Base-by-base conservation (phyloP, 2,797 vertebrate species). In the Brachyrhaphis roseni region DNA sequence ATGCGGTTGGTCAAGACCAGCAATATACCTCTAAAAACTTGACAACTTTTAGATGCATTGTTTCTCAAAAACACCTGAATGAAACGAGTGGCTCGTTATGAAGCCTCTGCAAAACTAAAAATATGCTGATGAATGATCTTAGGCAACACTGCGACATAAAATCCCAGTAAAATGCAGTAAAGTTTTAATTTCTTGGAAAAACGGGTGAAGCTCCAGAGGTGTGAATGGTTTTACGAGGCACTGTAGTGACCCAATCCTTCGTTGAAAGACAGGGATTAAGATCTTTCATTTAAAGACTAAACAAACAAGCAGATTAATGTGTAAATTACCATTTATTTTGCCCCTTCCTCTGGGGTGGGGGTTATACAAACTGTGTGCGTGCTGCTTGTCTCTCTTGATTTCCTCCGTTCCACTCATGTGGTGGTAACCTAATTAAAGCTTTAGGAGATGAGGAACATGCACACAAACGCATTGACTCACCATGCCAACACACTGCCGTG, bases 381-480 rank as follows among this genome's bases (percentile, higher is more conserved):
- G 15, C 71, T 72, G 62, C 75, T 3, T 13, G 39, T 79, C 71
- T 46, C 75, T 57, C 78, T 74, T 77, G 28, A 84, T 87, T 89
- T 80, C 62, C 80, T 86, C 72, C 23, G 45, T 72, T 75, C 82
- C 78, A 46, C 70, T 79, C 31, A 8, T 57, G 1, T 78, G 76
- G n/a, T 68, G 76, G 75, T 77, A 34, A 87, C 82, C 80, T 82
- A 87, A 88, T 90, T 83, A 68, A 74, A 79, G 73, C 75, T 62
- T 70, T 74, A 45, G 39, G 76, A 76, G 71, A 78, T 80, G 66
- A 85, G 51, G 46, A 45, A 64, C 15, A 20, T 31, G 57, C 72
- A 46, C 79, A 78, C 77, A 62, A 71, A 75, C 68, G 74, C 70
- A 62, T 64, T 57, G 71, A 46, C 55, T 83, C 81, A 71, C 79